A percentile compares a stretch with the other conserved stretches of the same genome.
These are phyloP conservation scores for Barbus barbus DNA, from an alignment of 2,113 vertebrate genomes.

Conservation along the genomic window DNA sequence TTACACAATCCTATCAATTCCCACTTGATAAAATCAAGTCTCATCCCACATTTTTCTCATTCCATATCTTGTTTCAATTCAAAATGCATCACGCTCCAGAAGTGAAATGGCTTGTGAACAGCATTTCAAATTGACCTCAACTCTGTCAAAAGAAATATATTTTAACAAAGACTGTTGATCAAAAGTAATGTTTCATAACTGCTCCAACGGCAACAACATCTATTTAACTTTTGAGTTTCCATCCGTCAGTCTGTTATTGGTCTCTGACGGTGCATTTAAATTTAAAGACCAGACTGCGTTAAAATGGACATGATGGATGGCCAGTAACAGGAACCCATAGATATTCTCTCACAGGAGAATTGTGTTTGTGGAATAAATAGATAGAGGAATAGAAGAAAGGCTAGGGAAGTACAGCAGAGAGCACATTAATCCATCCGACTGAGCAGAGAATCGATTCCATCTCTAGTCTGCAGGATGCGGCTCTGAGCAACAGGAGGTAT, in stretches of 20 bases:
- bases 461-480: conserved; percentile 39
- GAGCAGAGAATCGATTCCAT: conserved; percentile 39
- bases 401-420: conserved; percentile 19
- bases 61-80: background rate
- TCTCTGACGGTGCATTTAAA: conserved; percentile 25
- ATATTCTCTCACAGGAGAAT: background rate
- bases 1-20: too few species aligned
- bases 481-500: conserved; percentile 36
- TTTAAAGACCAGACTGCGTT: conserved; percentile 4
- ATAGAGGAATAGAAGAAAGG: conserved; percentile 6
- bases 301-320: conserved; percentile 8
- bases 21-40: background rate
- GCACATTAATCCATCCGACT: conserved; percentile 32
- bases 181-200: conserved; percentile 18
- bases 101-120: background rate
- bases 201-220: background rate
- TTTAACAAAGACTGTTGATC: background rate
- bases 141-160: conserved; percentile 4
- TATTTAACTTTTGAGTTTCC: background rate
- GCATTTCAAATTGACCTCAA: background rate
- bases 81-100: background rate
- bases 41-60: background rate
- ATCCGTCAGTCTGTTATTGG: conserved; percentile 33
- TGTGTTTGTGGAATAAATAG: conserved; percentile 21
- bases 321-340: conserved; percentile 5